Percentiles rank a stretch among this genome's conserved stretches.
Evolutionary conservation across 1,140 invertebrate species (phyloP).

Genomic region (Drosophila miranda): DNA sequence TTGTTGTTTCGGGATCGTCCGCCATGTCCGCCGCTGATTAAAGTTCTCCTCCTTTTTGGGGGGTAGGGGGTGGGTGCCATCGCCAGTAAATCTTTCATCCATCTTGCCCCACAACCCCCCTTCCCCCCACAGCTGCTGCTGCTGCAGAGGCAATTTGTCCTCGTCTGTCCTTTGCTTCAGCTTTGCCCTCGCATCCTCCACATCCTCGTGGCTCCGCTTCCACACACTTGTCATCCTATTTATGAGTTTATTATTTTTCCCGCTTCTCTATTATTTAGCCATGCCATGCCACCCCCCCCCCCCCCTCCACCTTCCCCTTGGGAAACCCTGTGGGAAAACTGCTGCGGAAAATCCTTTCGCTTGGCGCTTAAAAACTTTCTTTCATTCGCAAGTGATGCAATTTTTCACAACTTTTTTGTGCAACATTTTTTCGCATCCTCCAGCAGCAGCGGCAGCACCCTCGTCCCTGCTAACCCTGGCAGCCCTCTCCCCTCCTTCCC

Average conservation of each 20-base stretch:
- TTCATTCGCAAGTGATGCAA: constrained; percentile 71
- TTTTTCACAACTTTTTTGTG: constrained; percentile 62
- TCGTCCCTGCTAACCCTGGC: too few relatives aligned
- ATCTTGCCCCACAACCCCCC: constrained; percentile 20
- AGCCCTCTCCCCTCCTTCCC: not conserved
- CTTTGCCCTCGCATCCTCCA: constrained; percentile 11
- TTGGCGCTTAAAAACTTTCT: constrained; percentile 65
- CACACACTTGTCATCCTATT: constrained; percentile 64
- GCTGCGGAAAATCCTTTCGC: constrained; percentile 34
- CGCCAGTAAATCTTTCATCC: constrained; percentile 62
- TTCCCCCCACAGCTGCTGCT: constrained; percentile 12
- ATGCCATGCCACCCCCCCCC: constrained; percentile 13
- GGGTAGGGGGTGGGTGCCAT: not conserved
- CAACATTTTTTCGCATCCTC: constrained; percentile 38
- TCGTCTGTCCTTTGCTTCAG: constrained; percentile 12
- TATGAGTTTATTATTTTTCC: constrained; percentile 74
- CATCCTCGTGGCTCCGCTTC: too few relatives aligned
- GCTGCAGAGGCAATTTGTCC: constrained; percentile 55
- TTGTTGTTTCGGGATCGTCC: constrained; percentile 50
- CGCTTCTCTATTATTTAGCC: constrained; percentile 62
- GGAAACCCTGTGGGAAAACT: not conserved
- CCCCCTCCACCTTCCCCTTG: not conserved
- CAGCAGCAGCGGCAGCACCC: not conserved
- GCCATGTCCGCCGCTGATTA: constrained; percentile 54
- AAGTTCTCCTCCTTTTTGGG: constrained; percentile 3